Evolutionary conservation across 2,888 invertebrate species (phyloP).

Genomic region (Thecophora atra): DNA sequence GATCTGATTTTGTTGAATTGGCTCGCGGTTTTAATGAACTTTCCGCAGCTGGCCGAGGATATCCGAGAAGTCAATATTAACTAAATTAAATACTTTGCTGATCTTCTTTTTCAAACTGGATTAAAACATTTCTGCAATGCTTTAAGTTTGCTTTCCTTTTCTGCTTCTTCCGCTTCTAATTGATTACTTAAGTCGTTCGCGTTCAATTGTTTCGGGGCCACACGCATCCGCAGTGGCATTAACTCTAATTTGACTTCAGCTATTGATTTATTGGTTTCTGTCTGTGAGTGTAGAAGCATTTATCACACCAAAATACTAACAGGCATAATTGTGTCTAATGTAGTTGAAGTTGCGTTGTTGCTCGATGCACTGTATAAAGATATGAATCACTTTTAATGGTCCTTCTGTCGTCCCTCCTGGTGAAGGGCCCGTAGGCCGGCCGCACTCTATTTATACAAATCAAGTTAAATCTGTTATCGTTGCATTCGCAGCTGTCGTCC

Average conservation of each 20-base stretch:
- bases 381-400: background rate
- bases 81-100: too few relatives aligned
- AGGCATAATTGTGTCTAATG: background rate
- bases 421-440: slow-evolving; percentile 22
- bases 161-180: background rate
- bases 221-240: too few relatives aligned
- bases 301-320: slow-evolving; percentile 2
- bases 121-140: too few relatives aligned
- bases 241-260: slow-evolving; percentile 22
- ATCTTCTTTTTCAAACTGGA: too few relatives aligned
- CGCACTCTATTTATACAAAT: slow-evolving; percentile 38
- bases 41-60: too few relatives aligned
- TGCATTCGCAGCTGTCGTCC: slow-evolving; percentile 37
- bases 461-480: slow-evolving; percentile 38
- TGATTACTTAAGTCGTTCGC: background rate
- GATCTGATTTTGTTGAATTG: too few relatives aligned
- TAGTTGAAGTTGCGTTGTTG: slow-evolving; percentile 12
- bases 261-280: slow-evolving; percentile 26
- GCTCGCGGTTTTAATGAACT: too few relatives aligned
- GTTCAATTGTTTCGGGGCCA: background rate
- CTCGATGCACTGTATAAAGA: background rate
- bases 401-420: background rate
- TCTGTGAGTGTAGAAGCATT: slow-evolving; percentile 8
- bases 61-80: too few relatives aligned
- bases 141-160: background rate